Evolutionary conservation across 2,113 vertebrate genomes (phyloP), one percentile per base, ranked within the genome.

Genomic region (Urocynchramus pylzowi): DNA sequence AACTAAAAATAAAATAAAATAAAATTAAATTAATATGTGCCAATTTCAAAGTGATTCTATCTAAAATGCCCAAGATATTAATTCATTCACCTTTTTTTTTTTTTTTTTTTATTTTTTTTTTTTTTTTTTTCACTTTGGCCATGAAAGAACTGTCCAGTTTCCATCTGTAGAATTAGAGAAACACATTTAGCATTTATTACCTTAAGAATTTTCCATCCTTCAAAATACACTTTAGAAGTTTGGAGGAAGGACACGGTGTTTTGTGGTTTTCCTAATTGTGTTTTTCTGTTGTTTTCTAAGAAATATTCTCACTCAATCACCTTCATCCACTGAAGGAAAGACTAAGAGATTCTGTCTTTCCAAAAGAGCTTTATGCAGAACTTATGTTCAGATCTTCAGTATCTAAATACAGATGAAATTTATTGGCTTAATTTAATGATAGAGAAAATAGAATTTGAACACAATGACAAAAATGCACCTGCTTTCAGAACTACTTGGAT

Each of bases 111-210:
- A n/a, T 57, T 33, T 33, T 23, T 44, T 22, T 16, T 26, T 12
- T 26, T 24, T 69, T 41, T n/a, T 19, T 60, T 33, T 17, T 16
- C 6, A 7, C 10, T 76, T 87, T 57, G 17, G 6, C 3, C 3
- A 26, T 9, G 23, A 65, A 89, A 65, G 10, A 33, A 76, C 5
- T 39, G 31, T 30, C 23, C 28, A 21, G 7, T 68, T 77, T 59
- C 30, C 7, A n/a, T 6, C 16, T 37, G 10, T 17, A 50, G 6
- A 18, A 70, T 0, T 44, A 12, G 16, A 69, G 3, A 54, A 90
- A 52, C 4, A 15, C 0, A 0, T 49, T 23, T 37, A 77, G 19
- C 3, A 23, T 0, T 52, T 79, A 67, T 1, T 64, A 56, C 4
- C 5, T 27, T 61, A 39, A 10, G 13, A 60, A 30, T 8, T 52